Evolutionary conservation across 2,888 invertebrate genomes (phyloP).

Genomic region (Amiota minor): DNA sequence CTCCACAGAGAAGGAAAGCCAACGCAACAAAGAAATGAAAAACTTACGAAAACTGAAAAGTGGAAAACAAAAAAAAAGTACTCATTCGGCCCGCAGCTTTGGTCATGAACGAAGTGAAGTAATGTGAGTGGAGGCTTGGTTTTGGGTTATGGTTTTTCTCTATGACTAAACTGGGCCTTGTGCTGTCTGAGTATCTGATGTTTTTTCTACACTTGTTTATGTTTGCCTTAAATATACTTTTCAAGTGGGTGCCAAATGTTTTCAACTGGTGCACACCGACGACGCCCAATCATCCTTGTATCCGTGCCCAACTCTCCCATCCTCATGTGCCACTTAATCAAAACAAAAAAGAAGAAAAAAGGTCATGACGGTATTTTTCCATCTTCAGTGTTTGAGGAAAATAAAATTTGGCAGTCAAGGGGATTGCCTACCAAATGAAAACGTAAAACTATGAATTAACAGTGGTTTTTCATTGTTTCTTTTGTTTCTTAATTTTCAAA

Average conservation of each 20-base stretch:
- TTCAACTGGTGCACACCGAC: not conserved
- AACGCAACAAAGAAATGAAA: not conserved
- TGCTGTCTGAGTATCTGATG: not conserved
- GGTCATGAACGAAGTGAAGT: not conserved
- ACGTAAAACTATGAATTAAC: too few relatives aligned
- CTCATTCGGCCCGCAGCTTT: slow-evolving; percentile 37
- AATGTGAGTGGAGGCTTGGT: not conserved
- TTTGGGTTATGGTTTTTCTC: not conserved
- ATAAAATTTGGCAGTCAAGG: too few relatives aligned
- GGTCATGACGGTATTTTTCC: too few relatives aligned
- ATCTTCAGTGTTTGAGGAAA: not conserved
- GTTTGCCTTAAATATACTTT: slow-evolving; percentile 4
- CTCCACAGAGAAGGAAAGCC: not conserved
- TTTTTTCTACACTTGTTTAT: not conserved
- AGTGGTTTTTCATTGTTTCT: too few relatives aligned
- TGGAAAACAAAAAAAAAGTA: slow-evolving; percentile 20
- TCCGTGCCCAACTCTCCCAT: too few relatives aligned
- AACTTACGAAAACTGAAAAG: not conserved
- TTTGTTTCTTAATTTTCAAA: too few relatives aligned
- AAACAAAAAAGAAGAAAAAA: too few relatives aligned
- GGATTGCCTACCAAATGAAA: too few relatives aligned
- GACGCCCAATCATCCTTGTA: too few relatives aligned
- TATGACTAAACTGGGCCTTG: not conserved
- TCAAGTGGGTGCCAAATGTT: slow-evolving; percentile 20
- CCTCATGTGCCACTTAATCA: too few relatives aligned